Evolutionary conservation across 23 tunicate genomes (phyloP).

Genomic region (Trididemnum nubilum): DNA sequence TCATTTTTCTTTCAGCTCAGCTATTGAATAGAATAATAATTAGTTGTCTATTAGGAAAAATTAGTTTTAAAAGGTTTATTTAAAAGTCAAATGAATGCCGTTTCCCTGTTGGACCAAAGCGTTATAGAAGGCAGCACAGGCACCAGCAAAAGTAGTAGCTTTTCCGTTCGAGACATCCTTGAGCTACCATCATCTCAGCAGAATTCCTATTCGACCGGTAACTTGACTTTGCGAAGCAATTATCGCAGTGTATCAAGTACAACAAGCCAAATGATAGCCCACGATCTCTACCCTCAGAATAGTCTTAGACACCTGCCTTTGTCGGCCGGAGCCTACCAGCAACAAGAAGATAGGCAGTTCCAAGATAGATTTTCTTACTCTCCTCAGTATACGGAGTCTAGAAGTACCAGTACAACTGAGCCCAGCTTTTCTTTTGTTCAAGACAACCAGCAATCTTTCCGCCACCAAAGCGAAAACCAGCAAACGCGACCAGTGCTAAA

Average conservation of each 20-base stretch:
- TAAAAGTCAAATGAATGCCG: slow-evolving; percentile 18
- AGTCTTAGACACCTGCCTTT: background rate
- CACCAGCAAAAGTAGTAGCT: slow-evolving; percentile 36
- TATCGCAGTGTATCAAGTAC: background rate
- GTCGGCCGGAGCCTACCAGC: background rate
- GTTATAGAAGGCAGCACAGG: background rate
- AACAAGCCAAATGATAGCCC: slow-evolving; percentile 2
- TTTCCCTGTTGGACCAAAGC: background rate
- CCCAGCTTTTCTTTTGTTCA: background rate
- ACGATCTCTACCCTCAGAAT: slow-evolving; percentile 20
- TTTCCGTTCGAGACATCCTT: slow-evolving; percentile 50
- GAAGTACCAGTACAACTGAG: background rate
- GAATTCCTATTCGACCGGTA: background rate
- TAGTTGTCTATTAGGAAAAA: background rate
- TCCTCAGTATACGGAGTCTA: slow-evolving; percentile 2
- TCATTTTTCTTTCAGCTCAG: background rate
- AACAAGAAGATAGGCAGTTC: background rate
- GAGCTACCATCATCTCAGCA: slow-evolving; percentile 27
- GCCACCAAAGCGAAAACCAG: background rate
- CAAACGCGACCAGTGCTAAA: background rate
- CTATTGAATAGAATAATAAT: background rate
- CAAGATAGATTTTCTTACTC: slow-evolving; percentile 2
- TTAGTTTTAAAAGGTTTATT: background rate
- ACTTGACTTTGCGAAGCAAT: too few relatives aligned
- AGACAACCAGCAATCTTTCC: background rate